Evolutionary conservation across 2,113 vertebrate species (phyloP).

Genomic region (Dasyurus viverrinus): DNA sequence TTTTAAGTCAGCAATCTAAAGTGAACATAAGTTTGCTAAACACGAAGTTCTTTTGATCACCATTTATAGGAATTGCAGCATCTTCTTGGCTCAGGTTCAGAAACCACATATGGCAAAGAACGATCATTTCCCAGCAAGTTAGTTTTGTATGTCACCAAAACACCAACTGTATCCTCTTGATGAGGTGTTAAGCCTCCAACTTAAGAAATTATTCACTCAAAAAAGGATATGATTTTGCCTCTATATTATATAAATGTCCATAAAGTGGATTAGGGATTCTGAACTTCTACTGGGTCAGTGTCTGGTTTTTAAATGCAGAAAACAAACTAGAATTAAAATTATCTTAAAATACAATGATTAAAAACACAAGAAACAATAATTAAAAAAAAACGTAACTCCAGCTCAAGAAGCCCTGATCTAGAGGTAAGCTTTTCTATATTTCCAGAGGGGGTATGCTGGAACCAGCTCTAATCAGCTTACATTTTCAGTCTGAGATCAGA

Average conservation of each 20-base stretch:
- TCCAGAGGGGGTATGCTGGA: background rate
- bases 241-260: background rate
- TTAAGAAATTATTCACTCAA: background rate
- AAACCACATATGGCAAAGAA: background rate
- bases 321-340: background rate
- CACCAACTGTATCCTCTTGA: background rate
- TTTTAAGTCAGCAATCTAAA: background rate
- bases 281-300: background rate
- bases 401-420: background rate
- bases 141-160: background rate
- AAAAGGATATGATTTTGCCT: background rate
- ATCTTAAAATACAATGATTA: background rate
- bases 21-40: background rate
- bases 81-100: background rate
- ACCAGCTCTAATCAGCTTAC: background rate
- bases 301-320: background rate
- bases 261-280: background rate
- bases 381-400: background rate
- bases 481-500: background rate
- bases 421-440: background rate
- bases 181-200: background rate
- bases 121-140: background rate
- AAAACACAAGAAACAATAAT: background rate
- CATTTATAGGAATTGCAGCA: background rate
- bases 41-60: background rate